phyloP scores from a whole-genome alignment of 2,888 invertebrate genomes.

The Cecidostiba fungosa region DNA sequence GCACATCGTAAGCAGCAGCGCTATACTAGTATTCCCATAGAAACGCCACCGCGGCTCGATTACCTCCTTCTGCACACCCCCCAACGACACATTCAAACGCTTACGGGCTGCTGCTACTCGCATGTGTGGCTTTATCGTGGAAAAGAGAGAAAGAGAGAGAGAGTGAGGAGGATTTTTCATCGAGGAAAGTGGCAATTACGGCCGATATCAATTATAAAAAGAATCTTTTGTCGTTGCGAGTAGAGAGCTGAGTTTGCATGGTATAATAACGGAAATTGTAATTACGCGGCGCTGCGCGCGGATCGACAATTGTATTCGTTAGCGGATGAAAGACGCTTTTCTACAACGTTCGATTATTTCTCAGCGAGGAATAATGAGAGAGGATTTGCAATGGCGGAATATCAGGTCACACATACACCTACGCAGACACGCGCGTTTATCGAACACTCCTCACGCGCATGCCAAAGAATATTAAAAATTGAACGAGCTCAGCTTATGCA shows the following conservation, averaged over 20 bases:
- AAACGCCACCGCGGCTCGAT: constrained; percentile 47
- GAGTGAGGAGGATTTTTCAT: constrained; percentile 32
- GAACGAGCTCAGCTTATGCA: background rate
- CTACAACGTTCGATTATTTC: constrained; percentile 39
- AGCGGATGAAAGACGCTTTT: constrained; percentile 21
- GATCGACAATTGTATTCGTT: constrained; percentile 6
- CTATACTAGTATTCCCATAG: constrained; percentile 57
- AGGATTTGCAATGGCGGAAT: background rate
- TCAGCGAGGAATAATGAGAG: constrained; percentile 24
- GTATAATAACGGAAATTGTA: constrained; percentile 50
- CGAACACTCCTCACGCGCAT: background rate
- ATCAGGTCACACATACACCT: background rate
- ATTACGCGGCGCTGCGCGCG: constrained; percentile 23
- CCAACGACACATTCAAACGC: constrained; percentile 9
- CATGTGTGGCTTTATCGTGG: background rate
- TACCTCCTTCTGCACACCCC: constrained; percentile 29
- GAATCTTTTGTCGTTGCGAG: constrained; percentile 36
- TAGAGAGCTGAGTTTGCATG: background rate
- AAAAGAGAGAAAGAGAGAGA: background rate
- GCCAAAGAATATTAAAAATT: background rate
- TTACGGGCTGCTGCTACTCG: constrained; percentile 7
- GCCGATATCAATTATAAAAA: constrained; percentile 48
- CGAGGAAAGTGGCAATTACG: constrained; percentile 49
- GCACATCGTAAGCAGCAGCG: constrained; percentile 53
- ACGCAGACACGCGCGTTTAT: background rate